Evolutionary conservation across 2,888 invertebrate species (phyloP), one percentile per base, ranked within the genome.

Genomic region (Calephelis perditalis): DNA sequence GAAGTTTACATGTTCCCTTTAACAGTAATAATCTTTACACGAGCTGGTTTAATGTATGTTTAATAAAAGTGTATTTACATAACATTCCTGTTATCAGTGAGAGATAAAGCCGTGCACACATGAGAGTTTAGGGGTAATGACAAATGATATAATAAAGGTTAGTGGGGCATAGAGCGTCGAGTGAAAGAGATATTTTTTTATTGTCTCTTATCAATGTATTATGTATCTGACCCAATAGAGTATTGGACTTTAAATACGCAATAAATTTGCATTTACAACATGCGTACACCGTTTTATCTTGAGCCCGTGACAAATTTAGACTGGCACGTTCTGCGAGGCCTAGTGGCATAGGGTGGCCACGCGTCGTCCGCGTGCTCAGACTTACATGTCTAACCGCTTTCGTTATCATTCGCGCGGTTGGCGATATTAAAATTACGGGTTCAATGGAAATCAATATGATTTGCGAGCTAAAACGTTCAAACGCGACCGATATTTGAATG

Each of bases 281-380:
- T 44, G 54, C 59, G 59, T 54, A 54, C 49, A 47, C 52, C 44
- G 52, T 11, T 46, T 64, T 62, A 59, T 65, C 65, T 59, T 45
- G 37, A 58, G 57, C 49, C 61, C 57, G 57, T 47, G 47, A 58
- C 60, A 54, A 63, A 65, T 63, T 62, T 60, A 63, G 60, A 60
- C 56, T 36, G 44, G 44, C 54, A 54, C 37, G 56, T 15, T 45
- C n/a, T 7, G 52, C 49, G 45, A 55, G 59, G 59, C 56, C 56
- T 55, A 46, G 45, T 56, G 11, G 45, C 45, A 49, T 12, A 52
- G 11, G 55, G 45, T 37, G 6, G 37, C 46, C 59, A 59, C 59
- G 59, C 46, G 45, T 55, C 12, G 35, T 7, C 55, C 55, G 59
- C 59, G 55, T 59, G 59, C 45, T 59, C 15, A 35, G 35, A 11